These are phyloP conservation scores for Halocaridina rubra DNA, from an alignment of 2,888 invertebrate species.

Conservation along the genomic window DNA sequence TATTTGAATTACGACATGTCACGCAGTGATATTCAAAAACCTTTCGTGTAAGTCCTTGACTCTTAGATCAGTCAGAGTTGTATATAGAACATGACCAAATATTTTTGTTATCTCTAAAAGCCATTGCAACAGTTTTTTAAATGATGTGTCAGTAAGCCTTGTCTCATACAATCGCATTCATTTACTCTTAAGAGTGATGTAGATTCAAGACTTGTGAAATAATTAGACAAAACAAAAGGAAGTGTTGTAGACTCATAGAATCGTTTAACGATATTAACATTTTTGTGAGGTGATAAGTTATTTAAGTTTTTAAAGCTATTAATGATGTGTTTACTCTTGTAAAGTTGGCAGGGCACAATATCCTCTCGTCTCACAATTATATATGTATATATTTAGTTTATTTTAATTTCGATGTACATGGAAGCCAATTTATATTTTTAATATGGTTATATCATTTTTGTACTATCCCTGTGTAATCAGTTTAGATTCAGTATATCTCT, in stretches of 20 bases:
- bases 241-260: too few relatives aligned
- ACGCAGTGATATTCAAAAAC: not conserved
- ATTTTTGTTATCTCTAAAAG: not conserved
- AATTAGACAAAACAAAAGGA: not conserved
- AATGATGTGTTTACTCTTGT: not conserved
- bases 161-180: not conserved
- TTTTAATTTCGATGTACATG: not conserved
- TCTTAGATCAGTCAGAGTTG: not conserved
- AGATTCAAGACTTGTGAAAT: not conserved
- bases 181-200: not conserved
- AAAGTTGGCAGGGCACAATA: conserved; percentile 16
- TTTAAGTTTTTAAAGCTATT: not conserved
- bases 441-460: not conserved
- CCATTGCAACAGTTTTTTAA: not conserved
- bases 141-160: not conserved
- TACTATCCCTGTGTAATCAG: not conserved
- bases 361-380: not conserved
- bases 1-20: not conserved
- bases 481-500: not conserved
- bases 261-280: too few relatives aligned
- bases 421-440: conserved; percentile 4
- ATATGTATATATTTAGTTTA: conserved; percentile 16
- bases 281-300: too few relatives aligned
- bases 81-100: not conserved
- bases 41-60: too few relatives aligned